phyloP scores from a whole-genome alignment of 2,888 invertebrate species.

The Papilio demoleus region DNA sequence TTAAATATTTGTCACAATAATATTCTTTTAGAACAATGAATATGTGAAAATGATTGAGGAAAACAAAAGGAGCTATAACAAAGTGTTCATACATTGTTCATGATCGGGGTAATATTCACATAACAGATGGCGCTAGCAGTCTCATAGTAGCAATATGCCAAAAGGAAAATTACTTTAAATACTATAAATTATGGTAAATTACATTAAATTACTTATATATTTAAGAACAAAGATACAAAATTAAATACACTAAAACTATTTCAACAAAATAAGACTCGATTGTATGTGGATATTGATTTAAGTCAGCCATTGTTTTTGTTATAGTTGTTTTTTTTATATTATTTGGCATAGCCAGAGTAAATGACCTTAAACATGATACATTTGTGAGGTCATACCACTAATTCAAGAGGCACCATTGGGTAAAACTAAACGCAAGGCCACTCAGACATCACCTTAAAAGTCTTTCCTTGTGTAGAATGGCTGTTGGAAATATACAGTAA shows the following conservation, averaged over 20 bases:
- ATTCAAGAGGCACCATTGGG: constrained; percentile 55
- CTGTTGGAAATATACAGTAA: background rate
- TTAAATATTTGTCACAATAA: background rate
- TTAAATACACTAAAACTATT: background rate
- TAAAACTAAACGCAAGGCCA: constrained; percentile 50
- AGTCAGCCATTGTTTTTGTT: background rate
- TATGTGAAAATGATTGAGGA: constrained; percentile 4
- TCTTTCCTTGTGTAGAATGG: constrained; percentile 26
- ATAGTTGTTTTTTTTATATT: constrained; percentile 35
- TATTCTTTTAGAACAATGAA: background rate
- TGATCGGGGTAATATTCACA: background rate
- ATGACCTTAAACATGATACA: constrained; percentile 29
- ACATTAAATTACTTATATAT: background rate
- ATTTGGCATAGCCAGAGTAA: constrained; percentile 28
- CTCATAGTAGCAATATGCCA: constrained; percentile 13
- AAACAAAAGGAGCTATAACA: constrained; percentile 12
- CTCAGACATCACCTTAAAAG: constrained; percentile 21
- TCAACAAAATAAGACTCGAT: background rate
- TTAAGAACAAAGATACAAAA: background rate
- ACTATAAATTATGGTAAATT: background rate
- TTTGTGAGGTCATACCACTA: constrained; percentile 51
- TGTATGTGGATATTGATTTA: background rate
- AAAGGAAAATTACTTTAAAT: constrained; percentile 27
- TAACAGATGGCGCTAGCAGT: constrained; percentile 47
- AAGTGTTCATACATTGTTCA: constrained; percentile 22